Base-by-base conservation (phyloP, 1,140 invertebrate species). In the fruit fly (Drosophila melanogaster) region DNA sequence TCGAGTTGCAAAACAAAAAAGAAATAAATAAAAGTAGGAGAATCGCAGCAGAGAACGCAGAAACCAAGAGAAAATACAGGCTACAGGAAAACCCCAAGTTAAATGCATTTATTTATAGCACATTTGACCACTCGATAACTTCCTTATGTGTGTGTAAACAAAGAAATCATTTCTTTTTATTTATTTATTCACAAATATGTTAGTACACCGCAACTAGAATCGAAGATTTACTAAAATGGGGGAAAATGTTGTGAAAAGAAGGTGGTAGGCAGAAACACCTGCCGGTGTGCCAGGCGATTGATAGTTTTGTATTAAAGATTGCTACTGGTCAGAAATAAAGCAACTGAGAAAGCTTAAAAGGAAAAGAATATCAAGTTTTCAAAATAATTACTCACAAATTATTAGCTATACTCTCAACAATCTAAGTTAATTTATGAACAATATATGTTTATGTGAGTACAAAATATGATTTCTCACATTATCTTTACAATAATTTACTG, bases 91-190 rank as follows among this genome's bases (percentile, higher is more conserved):
- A 40, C 41, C 64, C 41, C 41, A 46, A 38, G 33, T 17, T 53
- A 60, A 62, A 62, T 72, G 75, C 79, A 76, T 79, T 87, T 86
- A 86, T 86, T 87, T 87, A 87, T 86, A 86, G 84, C 76, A 81
- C 60, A 51, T 44, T 44, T 50, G 58, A 65, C 58, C 38, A 51
- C 55, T 69, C 54, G 38, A 60, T 55, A 61, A 73, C 77, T 86
- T 74, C 62, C 73, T 80, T 74, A 59, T 41, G 44, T 67, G 41
- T 10, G 44, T 35, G 46, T 66, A 53, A 75, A 65, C 35, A 75
- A 65, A 65, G 53, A 44, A 51, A 75, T 75, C 49, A 75, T 43
- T 44, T 33, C 43, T 59, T 30, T 43, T 59, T 71, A 51, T 71
- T 53, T 60, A 33, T 67, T 57, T 57, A 41, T 37, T 37, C 24